Evolutionary conservation across 2,888 invertebrate species (phyloP).

Genomic region (Icerya purchasi): DNA sequence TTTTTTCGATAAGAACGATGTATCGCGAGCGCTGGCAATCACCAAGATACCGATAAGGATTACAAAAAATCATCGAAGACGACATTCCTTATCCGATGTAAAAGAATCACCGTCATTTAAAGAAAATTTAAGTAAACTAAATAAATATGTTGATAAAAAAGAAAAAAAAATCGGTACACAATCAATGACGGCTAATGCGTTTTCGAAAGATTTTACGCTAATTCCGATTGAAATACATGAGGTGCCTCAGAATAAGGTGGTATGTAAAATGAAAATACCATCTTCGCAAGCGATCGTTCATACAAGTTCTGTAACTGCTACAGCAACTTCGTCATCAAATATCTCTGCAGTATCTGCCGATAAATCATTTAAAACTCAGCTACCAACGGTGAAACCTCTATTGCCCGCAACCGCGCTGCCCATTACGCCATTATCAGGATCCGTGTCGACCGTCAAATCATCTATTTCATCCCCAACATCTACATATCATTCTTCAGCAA

Average conservation of each 20-base stretch:
- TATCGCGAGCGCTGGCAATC: no score
- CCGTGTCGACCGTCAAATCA: background rate
- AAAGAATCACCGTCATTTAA: no score
- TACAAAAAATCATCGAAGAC: background rate
- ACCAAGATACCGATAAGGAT: background rate
- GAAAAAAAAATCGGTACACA: no score
- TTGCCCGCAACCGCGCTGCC: slow-evolving; percentile 8
- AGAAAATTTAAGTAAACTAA: no score
- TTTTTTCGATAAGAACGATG: no score
- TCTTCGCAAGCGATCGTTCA: no score
- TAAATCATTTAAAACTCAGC: slow-evolving; percentile 5
- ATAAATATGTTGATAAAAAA: no score
- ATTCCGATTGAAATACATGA: background rate
- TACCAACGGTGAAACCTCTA: slow-evolving; percentile 3
- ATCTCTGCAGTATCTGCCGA: no score
- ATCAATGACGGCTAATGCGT: no score
- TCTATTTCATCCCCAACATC: background rate
- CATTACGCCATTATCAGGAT: slow-evolving; percentile 1
- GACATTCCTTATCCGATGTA: background rate
- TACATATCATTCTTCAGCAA: background rate
- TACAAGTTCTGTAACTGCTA: no score
- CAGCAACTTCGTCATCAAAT: no score
- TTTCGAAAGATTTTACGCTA: background rate
- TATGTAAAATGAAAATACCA: background rate
- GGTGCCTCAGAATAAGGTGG: no score